These are phyloP conservation scores for Falco berigora DNA, from an alignment of 2,797 vertebrate species.

Conservation along the genomic window DNA sequence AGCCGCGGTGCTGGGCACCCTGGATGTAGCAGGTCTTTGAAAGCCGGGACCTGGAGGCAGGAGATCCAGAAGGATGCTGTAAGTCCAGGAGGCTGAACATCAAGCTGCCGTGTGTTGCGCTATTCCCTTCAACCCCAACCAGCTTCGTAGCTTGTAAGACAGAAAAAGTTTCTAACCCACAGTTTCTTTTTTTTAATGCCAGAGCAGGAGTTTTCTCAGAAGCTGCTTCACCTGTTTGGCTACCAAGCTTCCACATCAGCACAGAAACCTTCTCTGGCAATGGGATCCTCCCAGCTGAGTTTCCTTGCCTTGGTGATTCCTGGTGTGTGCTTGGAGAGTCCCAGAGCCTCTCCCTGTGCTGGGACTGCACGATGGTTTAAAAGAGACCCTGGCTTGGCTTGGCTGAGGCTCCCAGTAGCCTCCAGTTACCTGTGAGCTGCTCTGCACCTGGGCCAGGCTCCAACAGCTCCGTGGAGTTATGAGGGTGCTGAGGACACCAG, in stretches of 20 bases:
- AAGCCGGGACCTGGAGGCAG: not conserved
- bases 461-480: not conserved
- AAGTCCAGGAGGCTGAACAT: too few relatives aligned
- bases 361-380: not conserved
- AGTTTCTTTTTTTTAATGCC: not conserved
- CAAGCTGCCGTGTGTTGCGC: fast-evolving
- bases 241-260: not conserved
- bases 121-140: not conserved
- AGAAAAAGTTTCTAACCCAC: not conserved
- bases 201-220: not conserved
- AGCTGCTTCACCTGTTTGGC: not conserved
- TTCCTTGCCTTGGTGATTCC: not conserved
- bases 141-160: not conserved
- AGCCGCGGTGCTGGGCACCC: fast-evolving
- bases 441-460: not conserved
- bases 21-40: fast-evolving
- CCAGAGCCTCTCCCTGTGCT: not conserved
- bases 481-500: fast-evolving
- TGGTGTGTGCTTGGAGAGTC: not conserved
- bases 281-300: not conserved
- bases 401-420: not conserved
- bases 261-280: not conserved
- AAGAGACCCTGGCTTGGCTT: not conserved
- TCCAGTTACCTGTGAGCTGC: not conserved
- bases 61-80: not conserved